Conservation (phyloP, 2,888 invertebrate genomes). For the Andrena hattorfiana region DNA sequence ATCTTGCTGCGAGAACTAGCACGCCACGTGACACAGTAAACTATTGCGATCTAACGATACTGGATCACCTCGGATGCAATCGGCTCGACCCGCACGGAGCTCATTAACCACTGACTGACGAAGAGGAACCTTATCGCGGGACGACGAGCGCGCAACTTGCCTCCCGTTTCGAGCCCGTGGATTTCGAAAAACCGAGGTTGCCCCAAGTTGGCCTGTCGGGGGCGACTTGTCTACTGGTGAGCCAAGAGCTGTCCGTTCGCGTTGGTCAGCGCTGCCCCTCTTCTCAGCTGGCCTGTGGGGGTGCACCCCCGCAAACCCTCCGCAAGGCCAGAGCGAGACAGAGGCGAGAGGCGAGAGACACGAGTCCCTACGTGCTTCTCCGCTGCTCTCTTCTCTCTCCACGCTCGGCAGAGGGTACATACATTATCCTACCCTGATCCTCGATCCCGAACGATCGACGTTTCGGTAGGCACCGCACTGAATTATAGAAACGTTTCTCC, state of each 20-base stretch:
- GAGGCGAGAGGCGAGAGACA: slow-evolving; percentile 43
- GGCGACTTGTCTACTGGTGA: slow-evolving; percentile 83
- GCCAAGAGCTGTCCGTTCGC: slow-evolving; percentile 79
- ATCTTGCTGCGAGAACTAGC: background rate
- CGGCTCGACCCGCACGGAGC: background rate
- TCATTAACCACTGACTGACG: background rate
- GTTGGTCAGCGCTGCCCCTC: slow-evolving; percentile 82
- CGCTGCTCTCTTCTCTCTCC: slow-evolving; percentile 48
- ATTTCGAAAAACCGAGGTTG: slow-evolving; percentile 33
- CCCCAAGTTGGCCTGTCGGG: slow-evolving; percentile 79
- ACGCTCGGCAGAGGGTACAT: slow-evolving; percentile 81
- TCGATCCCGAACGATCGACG: slow-evolving; percentile 72
- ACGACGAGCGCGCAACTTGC: background rate
- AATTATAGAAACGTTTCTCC: slow-evolving; percentile 81
- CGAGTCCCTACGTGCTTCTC: slow-evolving; percentile 55
- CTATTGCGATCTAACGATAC: background rate
- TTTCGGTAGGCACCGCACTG: slow-evolving; percentile 74
- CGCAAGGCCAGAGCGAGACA: slow-evolving; percentile 30
- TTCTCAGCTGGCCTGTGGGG: slow-evolving; percentile 76
- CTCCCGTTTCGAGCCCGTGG: background rate
- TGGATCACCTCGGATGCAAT: background rate
- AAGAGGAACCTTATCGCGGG: background rate
- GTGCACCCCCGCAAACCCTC: slow-evolving; percentile 69
- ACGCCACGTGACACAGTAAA: slow-evolving; percentile 6
- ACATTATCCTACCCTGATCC: slow-evolving; percentile 82